Evolutionary conservation across 1,140 invertebrate species (phyloP), one percentile per base, ranked within the genome.

Genomic region (Diorhabda sublineata): DNA sequence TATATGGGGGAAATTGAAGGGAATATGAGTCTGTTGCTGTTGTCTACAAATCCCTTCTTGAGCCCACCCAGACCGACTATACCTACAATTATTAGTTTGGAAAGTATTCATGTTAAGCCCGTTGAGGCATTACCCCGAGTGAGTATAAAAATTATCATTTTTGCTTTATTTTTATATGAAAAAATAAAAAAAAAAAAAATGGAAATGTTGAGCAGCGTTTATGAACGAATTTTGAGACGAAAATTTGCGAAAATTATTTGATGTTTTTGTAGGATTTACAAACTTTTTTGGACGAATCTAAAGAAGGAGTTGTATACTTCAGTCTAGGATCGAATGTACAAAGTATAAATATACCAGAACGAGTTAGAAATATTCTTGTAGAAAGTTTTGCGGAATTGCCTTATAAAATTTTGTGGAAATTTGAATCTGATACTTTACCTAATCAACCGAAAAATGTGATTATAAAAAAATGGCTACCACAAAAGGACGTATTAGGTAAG

Each of bases 401-500:
- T 8, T 84, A 83, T 56, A 80, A 78, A 69, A 75, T 84, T 62
- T 66, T 86, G 63, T 86, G 82, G 83, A 86, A 85, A 76, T 85
- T 79, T 74, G 83, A 85, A 66, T 73, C 71, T 5, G 79, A 89
- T 71, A 75, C 81, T 45, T 78, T 90, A 44, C 80, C 85, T 0
- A 79, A 82, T 43, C 84, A 86, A 69, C 82, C 87, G 0, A 74
- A 80, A 0, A 92, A 92, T 81, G 81, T 92, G 0, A 82, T 86
- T 68, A 77, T 89, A 2, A 83, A 80, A 42, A 85, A 86, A 66
- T 92, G 91, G 90, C 75, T 91, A 3, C 90, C 90, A 0, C 90
- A 92, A 74, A 87, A 87, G 68, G 89, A 90, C 74, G 82, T 91
- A 69, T 78, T 91, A 71, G 85, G 88, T 90, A 79, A 83, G 4